phyloP scores from a whole-genome alignment of 2,888 invertebrate genomes.

The Sylvicola cinctus region DNA sequence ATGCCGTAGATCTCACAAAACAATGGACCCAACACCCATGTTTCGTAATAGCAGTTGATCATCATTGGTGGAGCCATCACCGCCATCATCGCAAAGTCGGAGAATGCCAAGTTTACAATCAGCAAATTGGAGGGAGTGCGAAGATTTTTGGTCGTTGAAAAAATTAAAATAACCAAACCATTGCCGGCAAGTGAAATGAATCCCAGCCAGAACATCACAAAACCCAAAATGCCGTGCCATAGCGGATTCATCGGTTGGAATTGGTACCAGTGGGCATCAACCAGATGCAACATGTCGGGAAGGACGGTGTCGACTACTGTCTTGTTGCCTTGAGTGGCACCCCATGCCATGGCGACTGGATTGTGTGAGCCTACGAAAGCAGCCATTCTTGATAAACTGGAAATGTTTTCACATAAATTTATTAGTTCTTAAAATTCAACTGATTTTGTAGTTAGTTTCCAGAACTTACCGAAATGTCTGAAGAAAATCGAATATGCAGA shows the following conservation, averaged over 20 bases:
- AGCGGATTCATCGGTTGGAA: conserved; percentile 76
- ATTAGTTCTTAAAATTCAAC: no score
- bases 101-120: conserved; percentile 78
- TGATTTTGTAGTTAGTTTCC: no score
- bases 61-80: conserved; percentile 65
- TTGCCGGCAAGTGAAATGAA: conserved; percentile 23
- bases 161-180: conserved; percentile 23
- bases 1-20: conserved; percentile 78
- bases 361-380: no score
- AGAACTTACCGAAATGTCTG: no score
- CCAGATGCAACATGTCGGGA: conserved; percentile 44
- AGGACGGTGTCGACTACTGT: conserved; percentile 67
- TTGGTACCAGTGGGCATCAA: conserved; percentile 66
- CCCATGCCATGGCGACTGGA: no score
- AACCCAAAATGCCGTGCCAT: conserved; percentile 65
- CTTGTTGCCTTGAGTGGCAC: conserved; percentile 38
- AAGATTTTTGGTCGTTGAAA: conserved; percentile 27
- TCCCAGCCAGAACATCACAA: conserved; percentile 57
- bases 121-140: conserved; percentile 81
- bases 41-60: conserved; percentile 59
- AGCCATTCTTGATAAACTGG: no score
- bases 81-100: conserved; percentile 76
- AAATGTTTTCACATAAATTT: no score
- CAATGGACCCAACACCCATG: conserved; percentile 32
- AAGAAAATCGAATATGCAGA: no score